Conservation (phyloP, 2,888 invertebrate species). For the Ryuthela nishihirai region DNA sequence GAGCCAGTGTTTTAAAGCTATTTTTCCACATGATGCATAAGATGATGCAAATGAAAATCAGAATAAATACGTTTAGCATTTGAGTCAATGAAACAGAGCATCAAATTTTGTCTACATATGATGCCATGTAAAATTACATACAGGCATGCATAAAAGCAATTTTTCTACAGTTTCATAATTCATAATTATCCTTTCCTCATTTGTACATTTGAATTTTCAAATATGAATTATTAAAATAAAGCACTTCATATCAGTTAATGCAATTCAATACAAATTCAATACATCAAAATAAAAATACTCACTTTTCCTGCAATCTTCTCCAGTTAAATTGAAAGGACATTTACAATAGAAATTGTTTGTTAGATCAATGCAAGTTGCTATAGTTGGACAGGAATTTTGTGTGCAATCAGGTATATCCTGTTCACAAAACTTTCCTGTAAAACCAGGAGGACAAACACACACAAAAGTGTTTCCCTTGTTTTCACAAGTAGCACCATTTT, state of each 20-base stretch:
- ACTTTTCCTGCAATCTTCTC: slow-evolving; percentile 94
- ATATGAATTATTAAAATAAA: too few species aligned
- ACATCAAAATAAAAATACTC: slow-evolving; percentile 49
- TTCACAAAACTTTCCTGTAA: slow-evolving; percentile 75
- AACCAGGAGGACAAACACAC: slow-evolving; percentile 74
- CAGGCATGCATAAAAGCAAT: too few species aligned
- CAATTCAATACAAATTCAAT: neutral
- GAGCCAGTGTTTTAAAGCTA: too few species aligned
- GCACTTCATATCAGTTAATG: neutral
- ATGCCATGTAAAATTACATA: too few species aligned
- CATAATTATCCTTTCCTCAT: too few species aligned
- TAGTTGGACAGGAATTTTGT: slow-evolving; percentile 89
- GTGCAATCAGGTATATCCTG: slow-evolving; percentile 87
- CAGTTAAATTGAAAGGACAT: slow-evolving; percentile 94
- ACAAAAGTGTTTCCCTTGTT: slow-evolving; percentile 61
- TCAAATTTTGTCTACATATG: too few species aligned
- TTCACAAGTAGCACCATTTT: slow-evolving; percentile 83
- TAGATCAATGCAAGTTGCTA: slow-evolving; percentile 85
- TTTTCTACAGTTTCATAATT: too few species aligned
- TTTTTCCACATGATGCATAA: too few species aligned
- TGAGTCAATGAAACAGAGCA: too few species aligned
- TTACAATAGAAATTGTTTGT: slow-evolving; percentile 90
- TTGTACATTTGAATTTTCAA: too few species aligned
- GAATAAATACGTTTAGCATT: too few species aligned
- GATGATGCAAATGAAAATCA: too few species aligned